These are phyloP conservation scores for Tenthredo distinguenda DNA, from an alignment of 2,888 invertebrate genomes.

Conservation along the genomic window DNA sequence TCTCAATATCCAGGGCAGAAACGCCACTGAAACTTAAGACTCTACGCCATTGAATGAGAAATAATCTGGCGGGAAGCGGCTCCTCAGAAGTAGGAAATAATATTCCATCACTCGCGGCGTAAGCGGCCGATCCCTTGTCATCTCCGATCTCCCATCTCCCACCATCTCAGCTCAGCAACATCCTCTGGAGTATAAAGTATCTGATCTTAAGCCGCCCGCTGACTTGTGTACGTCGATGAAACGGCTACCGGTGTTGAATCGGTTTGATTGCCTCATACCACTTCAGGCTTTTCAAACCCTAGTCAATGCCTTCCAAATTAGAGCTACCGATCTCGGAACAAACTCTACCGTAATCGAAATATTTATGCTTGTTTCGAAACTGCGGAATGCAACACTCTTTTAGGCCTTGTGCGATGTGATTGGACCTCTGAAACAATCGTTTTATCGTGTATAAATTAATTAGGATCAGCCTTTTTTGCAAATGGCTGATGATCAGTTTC, in stretches of 20 bases:
- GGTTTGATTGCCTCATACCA: conserved; percentile 43
- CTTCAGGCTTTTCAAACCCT: background rate
- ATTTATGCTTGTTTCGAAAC: background rate
- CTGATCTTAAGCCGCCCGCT: conserved; percentile 21
- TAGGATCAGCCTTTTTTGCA: background rate
- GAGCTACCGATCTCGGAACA: conserved; percentile 13
- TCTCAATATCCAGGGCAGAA: background rate
- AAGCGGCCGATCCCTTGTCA: conserved; percentile 51
- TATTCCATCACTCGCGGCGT: conserved; percentile 60
- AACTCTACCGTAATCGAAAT: conserved; percentile 19
- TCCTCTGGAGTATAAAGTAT: background rate
- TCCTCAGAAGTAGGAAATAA: conserved; percentile 67
- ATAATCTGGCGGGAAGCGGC: conserved; percentile 61
- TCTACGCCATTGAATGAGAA: conserved; percentile 65
- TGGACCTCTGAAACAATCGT: background rate
- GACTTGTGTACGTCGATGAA: conserved; percentile 28
- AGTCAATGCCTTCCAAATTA: conserved; percentile 5
- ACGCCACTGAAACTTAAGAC: background rate
- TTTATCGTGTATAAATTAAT: background rate
- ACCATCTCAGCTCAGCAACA: conserved; percentile 50
- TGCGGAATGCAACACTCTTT: background rate
- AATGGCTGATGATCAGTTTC: background rate
- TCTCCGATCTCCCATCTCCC: conserved; percentile 59
- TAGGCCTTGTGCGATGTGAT: background rate
- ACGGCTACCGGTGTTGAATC: conserved; percentile 45